Evolutionary conservation across 2,888 invertebrate species (phyloP), one percentile per base, ranked within the genome.

Genomic region (Cephus runcator): DNA sequence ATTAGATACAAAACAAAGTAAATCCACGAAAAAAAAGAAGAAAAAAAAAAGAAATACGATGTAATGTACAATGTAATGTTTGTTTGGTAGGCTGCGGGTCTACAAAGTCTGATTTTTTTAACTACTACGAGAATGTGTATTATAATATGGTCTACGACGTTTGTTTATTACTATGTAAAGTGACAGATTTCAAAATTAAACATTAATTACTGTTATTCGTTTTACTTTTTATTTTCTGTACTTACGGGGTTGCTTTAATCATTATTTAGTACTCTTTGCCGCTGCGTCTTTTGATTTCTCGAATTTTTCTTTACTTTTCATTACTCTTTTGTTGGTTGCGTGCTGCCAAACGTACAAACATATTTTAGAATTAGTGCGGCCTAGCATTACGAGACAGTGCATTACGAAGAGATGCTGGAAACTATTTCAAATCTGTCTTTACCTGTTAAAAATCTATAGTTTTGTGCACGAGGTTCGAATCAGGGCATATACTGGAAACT

Each of bases 61-160:
- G 76, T 79, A 81, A 83, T 80, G 80, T 82, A 71, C 71, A 34
- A 71, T 71, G 71, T 71, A 71, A 80, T 73, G 76, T 75, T 86
- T 86, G 31, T 88, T 90, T 89, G 83, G 86, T 86, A 86, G 90
- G 88, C 88, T 85, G 77, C 85, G 85, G 88, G 91, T 90, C 91
- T 89, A 88, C 88, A 91, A 90, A 91, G 91, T 91, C 91, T 91
- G 91, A 91, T 90, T 90, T 90, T 90, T 90, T 89, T 88, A 90
- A 89, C 87, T 88, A 89, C 85, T 89, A 87, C 83, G 87, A 87
- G 85, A 87, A 87, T 87, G 88, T 89, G 89, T 90, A 89, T 87
- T 87, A 89, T 88, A 89, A 88, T 88, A 88, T 89, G 88, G 87
- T 89, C 88, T 90, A 89, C 87, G 86, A 88, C 84, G 84, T 88